phyloP scores from a whole-genome alignment of 2,797 vertebrate species.

The Anguilla obscura region DNA sequence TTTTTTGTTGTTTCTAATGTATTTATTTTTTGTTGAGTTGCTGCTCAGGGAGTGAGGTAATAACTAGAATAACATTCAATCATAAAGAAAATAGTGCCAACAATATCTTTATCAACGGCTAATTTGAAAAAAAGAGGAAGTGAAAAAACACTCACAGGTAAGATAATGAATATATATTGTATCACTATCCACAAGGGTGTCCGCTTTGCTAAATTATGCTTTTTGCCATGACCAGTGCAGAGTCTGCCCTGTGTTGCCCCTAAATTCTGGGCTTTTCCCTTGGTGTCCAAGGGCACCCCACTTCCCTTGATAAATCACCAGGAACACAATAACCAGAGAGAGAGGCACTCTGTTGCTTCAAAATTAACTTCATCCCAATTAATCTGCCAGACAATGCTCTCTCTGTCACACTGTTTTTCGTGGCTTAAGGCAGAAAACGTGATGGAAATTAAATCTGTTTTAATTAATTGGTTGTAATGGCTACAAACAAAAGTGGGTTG shows the following conservation, averaged over 20 bases:
- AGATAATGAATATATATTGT: not conserved
- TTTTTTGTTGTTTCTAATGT: not conserved
- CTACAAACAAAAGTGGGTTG: constrained; percentile 17
- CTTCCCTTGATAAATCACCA: constrained; percentile 24
- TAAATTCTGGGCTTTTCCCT: constrained; percentile 26
- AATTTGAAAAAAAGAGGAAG: not conserved
- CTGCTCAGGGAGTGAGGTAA: not conserved
- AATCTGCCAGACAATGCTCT: constrained; percentile 45
- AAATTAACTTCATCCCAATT: constrained; percentile 61
- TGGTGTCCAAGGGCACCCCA: not conserved
- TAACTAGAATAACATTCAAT: not conserved
- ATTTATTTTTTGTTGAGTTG: not conserved
- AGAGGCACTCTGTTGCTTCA: not conserved
- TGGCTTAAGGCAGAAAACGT: constrained; percentile 37
- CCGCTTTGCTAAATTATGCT: constrained; percentile 6
- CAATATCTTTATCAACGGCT: not conserved
- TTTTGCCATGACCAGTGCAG: constrained; percentile 3
- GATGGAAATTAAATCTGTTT: constrained; percentile 47
- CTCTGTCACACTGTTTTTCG: constrained; percentile 49
- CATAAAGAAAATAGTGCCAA: not conserved
- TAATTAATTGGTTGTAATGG: constrained; percentile 43
- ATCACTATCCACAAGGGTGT: not conserved
- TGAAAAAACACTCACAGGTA: not conserved
- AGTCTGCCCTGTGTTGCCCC: not conserved
- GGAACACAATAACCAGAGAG: constrained; percentile 15